A percentile compares a stretch with the other conserved stretches of the same genome.
Evolutionary conservation across 2,797 vertebrate genomes (phyloP).

Genomic region (Peromyscus eremicus): DNA sequence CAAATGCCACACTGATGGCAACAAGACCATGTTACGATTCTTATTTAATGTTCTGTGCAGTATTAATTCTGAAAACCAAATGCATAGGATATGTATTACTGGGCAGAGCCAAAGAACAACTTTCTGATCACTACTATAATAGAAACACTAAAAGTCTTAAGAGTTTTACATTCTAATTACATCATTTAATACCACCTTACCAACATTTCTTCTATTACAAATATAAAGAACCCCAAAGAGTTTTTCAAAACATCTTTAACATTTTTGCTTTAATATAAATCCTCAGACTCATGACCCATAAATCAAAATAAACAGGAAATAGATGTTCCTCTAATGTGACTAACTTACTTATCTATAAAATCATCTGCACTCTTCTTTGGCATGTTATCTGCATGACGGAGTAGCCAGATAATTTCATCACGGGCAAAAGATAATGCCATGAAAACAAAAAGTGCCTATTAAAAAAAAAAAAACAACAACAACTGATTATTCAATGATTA

Average conservation of each 20-base stretch:
- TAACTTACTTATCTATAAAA: constrained; percentile 98
- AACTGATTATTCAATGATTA: constrained; percentile 49
- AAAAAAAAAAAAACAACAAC: constrained; percentile 53
- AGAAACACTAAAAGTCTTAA: constrained; percentile 34
- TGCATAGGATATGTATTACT: constrained; percentile 51
- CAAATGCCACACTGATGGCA: constrained; percentile 29
- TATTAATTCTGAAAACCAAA: constrained; percentile 63
- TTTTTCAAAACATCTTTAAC: constrained; percentile 65
- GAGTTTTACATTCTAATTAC: constrained; percentile 39
- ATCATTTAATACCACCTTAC: constrained; percentile 39
- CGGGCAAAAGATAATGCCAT: constrained; percentile 99
- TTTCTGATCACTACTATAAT: neutral
- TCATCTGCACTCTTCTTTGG: constrained; percentile 99
- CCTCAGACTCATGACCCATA: neutral
- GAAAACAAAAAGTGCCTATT: constrained; percentile 98
- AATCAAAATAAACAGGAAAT: constrained; percentile 45
- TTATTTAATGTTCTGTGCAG: constrained; percentile 46
- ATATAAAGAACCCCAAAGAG: neutral
- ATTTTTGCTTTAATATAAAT: constrained; percentile 53
- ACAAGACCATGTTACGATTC: neutral
- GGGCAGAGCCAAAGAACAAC: neutral
- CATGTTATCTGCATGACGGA: constrained; percentile 98
- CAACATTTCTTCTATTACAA: constrained; percentile 52
- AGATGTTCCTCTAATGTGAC: constrained; percentile 3
- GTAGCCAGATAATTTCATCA: constrained; percentile 99